phyloP scores from a whole-genome alignment of 2,888 invertebrate species.

The Drosophila maculinotata region DNA sequence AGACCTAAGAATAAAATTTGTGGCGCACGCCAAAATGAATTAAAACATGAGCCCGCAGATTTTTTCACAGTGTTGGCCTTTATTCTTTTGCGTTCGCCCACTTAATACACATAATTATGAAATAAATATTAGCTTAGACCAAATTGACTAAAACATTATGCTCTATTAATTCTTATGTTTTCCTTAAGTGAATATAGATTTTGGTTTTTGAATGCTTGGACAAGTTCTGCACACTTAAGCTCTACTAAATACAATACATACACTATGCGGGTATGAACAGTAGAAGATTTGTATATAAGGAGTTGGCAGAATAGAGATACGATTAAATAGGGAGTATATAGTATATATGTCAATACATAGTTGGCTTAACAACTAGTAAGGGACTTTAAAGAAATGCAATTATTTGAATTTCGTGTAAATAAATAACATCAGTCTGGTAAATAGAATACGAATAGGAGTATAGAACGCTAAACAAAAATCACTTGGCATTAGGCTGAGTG shows the following conservation, averaged over 20 bases:
- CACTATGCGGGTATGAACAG: slow-evolving; percentile 47
- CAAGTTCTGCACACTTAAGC: slow-evolving; percentile 41
- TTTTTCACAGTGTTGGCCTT: slow-evolving; percentile 42
- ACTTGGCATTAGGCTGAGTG: slow-evolving; percentile 11
- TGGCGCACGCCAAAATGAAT: slow-evolving; percentile 55
- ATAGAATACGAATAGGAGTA: slow-evolving; percentile 52
- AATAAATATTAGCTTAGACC: slow-evolving; percentile 73
- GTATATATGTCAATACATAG: slow-evolving; percentile 41
- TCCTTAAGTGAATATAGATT: slow-evolving; percentile 42
- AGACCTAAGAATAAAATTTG: slow-evolving; percentile 44
- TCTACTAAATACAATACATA: slow-evolving; percentile 15
- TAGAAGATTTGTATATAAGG: slow-evolving; percentile 7
- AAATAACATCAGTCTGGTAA: slow-evolving; percentile 68
- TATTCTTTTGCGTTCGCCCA: slow-evolving; percentile 42
- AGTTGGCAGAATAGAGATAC: slow-evolving; percentile 38
- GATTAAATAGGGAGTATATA: slow-evolving; percentile 17
- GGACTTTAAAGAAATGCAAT: slow-evolving; percentile 41
- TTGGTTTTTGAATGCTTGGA: slow-evolving; percentile 61
- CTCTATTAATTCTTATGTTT: slow-evolving; percentile 70
- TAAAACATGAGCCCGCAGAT: slow-evolving; percentile 38
- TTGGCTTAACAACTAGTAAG: slow-evolving; percentile 46
- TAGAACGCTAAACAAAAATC: slow-evolving; percentile 25
- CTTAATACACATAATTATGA: slow-evolving; percentile 62
- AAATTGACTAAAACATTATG: slow-evolving; percentile 75
- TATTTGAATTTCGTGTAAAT: slow-evolving; percentile 49